Percentiles rank a stretch among this genome's conserved stretches.
phyloP scores from a whole-genome alignment of 1,140 invertebrate species.

The Drosophila elegans region DNA sequence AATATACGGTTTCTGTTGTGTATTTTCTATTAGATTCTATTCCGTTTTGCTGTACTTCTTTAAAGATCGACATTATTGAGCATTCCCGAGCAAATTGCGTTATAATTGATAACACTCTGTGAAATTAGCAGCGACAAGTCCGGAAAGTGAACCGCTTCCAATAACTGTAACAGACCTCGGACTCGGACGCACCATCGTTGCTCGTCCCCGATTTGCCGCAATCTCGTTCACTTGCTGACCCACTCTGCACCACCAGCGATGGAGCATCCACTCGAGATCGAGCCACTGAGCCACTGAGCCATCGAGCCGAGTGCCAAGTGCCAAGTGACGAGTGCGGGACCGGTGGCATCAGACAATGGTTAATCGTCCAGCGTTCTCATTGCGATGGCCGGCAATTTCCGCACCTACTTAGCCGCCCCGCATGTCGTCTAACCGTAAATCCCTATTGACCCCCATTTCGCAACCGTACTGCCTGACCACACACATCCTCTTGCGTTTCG shows the following conservation, averaged over 20 bases:
- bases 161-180: slow-evolving; percentile 43
- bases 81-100: slow-evolving; percentile 40
- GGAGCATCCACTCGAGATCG: slow-evolving; percentile 14
- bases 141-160: slow-evolving; percentile 36
- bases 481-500: slow-evolving; percentile 1
- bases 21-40: not conserved
- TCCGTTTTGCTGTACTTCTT: not conserved
- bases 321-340: not conserved
- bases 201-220: slow-evolving; percentile 29
- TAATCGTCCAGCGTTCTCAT: slow-evolving; percentile 47
- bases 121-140: slow-evolving; percentile 21
- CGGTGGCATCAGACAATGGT: slow-evolving; percentile 24
- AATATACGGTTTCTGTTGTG: too few relatives aligned
- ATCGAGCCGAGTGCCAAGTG: not conserved
- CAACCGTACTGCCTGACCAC: slow-evolving; percentile 38
- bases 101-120: slow-evolving; percentile 37
- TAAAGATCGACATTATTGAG: slow-evolving; percentile 6
- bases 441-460: slow-evolving; percentile 47
- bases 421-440: slow-evolving; percentile 48
- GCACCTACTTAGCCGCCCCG: slow-evolving; percentile 42
- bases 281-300: not conserved
- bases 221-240: slow-evolving; percentile 33
- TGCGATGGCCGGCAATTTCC: slow-evolving; percentile 34
- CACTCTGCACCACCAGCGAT: slow-evolving; percentile 19
- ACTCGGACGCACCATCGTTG: slow-evolving; percentile 11